Evolutionary conservation across 2,797 vertebrate species (phyloP), one percentile per base, ranked within the genome.

Genomic region (Ispidina lecontei): DNA sequence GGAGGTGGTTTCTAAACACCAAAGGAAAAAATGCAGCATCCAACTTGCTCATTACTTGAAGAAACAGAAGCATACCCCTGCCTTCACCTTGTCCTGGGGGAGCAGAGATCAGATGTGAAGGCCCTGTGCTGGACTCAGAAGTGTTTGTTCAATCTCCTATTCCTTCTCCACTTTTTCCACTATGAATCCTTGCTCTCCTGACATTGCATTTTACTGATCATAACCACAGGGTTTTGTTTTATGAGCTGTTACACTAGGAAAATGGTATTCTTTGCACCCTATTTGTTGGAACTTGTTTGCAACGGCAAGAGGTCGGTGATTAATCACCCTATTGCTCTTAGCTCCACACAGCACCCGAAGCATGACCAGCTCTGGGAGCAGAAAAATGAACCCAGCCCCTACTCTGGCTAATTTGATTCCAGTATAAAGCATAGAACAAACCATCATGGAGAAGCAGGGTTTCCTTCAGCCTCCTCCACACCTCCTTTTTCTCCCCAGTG

Each of bases 141-240:
- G 89, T 93, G 86, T 94, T 94, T 93, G 69, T 70, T 94, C 91
- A 91, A 80, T 91, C 93, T 96, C 86, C 63, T 80, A 0, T 89
- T 94, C 81, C 93, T 90, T 87, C 90, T 89, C 72, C 0, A 7
- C 55, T 90, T 93, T 94, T 96, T 89, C 75, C 90, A 92, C 87
- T 94, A 67, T 6, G 65, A 88, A 68, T 33, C 23, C 74, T 84
- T 65, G 58, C 22, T n/a, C 80, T 93, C 85, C 91, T 87, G 80
- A 95, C 83, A 14, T 56, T 63, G 75, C 68, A 31, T 95, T 96
- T 76, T 49, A 72, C 90, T 89, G 85, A 94, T 83, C 2, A 0
- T 87, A 96, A 92, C 94, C 94, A 88, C 92, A 84, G 55, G 52
- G 28, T 76, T 95, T 86, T 94, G 87, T 84, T 96, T 96, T 95